Conservation (phyloP, 2,113 vertebrate genomes). For the Festucalex cinctus region DNA sequence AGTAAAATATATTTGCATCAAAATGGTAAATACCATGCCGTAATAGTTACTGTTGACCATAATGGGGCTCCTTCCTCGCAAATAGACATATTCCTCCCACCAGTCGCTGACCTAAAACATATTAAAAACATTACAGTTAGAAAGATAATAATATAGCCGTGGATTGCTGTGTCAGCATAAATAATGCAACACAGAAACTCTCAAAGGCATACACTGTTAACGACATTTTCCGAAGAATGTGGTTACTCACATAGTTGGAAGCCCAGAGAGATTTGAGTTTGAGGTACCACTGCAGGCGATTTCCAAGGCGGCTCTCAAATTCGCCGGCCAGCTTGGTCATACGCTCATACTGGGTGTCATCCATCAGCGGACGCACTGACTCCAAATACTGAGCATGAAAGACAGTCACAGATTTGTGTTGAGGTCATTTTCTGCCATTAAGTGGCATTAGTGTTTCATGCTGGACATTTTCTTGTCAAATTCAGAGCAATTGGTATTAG, state of each 20-base stretch:
- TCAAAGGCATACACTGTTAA: slow-evolving; percentile 42
- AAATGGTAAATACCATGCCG: slow-evolving; percentile 75
- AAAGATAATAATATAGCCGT: background rate
- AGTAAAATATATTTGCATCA: background rate
- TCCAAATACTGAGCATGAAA: slow-evolving; percentile 77
- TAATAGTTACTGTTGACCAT: slow-evolving; percentile 93
- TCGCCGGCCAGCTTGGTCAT: slow-evolving; percentile 71
- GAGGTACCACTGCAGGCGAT: slow-evolving; percentile 84
- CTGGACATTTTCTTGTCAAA: too few species aligned
- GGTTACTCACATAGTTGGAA: slow-evolving; percentile 83
- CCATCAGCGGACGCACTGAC: slow-evolving; percentile 78
- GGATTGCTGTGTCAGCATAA: slow-evolving; percentile 35
- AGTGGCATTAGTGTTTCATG: too few species aligned
- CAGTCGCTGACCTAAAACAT: slow-evolving; percentile 85
- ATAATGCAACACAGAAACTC: slow-evolving; percentile 39
- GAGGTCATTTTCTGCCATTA: too few species aligned
- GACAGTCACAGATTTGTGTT: background rate
- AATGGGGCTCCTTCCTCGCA: slow-evolving; percentile 79
- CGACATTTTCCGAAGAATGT: slow-evolving; percentile 23
- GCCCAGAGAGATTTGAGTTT: slow-evolving; percentile 86
- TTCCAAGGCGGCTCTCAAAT: slow-evolving; percentile 78
- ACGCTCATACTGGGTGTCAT: slow-evolving; percentile 69
- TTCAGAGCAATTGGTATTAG: too few species aligned
- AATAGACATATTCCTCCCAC: slow-evolving; percentile 90
- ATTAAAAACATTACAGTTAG: slow-evolving; percentile 7